Conservation (phyloP, 2,888 invertebrate genomes). For the Agrypnus murinus region DNA sequence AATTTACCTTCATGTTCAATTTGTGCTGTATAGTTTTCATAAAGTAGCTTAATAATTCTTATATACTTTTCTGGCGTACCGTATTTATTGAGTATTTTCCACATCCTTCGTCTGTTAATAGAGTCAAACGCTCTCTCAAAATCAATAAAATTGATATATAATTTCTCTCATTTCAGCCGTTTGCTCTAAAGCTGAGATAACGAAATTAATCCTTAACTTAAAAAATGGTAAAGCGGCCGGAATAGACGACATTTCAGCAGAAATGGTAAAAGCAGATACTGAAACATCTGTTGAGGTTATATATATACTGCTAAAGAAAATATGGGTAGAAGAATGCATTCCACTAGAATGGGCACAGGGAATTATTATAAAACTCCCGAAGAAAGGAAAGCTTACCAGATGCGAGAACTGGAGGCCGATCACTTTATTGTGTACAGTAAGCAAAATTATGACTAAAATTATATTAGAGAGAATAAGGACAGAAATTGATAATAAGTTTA, state of each 20-base stretch:
- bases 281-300: no score
- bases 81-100: background rate
- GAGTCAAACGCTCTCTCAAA: background rate
- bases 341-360: no score
- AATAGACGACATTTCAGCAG: no score
- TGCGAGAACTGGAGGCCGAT: no score
- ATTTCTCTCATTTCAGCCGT: background rate
- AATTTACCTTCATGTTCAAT: background rate
- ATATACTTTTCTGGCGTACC: background rate
- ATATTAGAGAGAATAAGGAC: no score
- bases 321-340: no score
- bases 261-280: no score
- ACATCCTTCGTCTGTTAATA: background rate
- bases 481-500: no score
- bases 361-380: no score
- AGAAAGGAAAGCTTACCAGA: no score
- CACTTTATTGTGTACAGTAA: slow-evolving; percentile 1
- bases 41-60: slow-evolving; percentile 1
- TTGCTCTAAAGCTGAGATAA: slow-evolving; percentile 2
- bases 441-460: background rate
- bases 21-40: background rate
- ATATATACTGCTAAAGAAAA: no score
- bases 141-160: background rate
- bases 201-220: background rate
- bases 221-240: no score